phyloP scores from a whole-genome alignment of 2,113 vertebrate genomes.

The Channa maculata region DNA sequence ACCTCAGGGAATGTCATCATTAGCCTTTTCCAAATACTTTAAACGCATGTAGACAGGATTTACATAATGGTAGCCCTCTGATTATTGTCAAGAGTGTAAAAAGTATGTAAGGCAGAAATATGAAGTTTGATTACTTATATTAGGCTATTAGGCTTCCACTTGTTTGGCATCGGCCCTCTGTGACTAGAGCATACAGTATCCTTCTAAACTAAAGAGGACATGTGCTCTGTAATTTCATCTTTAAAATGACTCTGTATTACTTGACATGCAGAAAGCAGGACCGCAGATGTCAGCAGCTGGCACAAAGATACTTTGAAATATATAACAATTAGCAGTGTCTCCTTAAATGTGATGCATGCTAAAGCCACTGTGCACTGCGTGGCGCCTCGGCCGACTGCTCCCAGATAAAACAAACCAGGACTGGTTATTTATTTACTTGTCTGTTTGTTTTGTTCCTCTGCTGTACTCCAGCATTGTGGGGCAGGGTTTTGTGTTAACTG shows the following conservation, averaged over 20 bases:
- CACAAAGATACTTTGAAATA: slow-evolving; percentile 15
- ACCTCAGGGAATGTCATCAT: slow-evolving; percentile 42
- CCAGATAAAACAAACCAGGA: slow-evolving; percentile 47
- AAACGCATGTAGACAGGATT: slow-evolving; percentile 48
- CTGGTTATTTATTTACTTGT: slow-evolving; percentile 53
- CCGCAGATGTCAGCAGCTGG: slow-evolving; percentile 19
- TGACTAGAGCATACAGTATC: not conserved
- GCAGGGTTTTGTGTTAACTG: slow-evolving; percentile 24
- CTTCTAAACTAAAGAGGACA: not conserved
- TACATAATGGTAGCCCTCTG: slow-evolving; percentile 28
- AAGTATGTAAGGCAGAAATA: slow-evolving; percentile 10
- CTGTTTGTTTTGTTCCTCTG: slow-evolving; percentile 46
- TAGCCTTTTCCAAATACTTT: slow-evolving; percentile 40
- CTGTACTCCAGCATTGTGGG: slow-evolving; percentile 12
- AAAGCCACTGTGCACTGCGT: slow-evolving; percentile 25
- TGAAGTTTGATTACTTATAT: slow-evolving; percentile 15
- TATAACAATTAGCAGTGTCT: slow-evolving; percentile 33
- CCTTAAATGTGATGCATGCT: slow-evolving; percentile 24
- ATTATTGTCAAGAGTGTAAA: slow-evolving; percentile 17
- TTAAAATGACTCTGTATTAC: not conserved
- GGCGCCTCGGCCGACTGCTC: slow-evolving; percentile 24
- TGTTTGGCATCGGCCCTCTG: not conserved
- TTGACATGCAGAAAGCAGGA: slow-evolving; percentile 2
- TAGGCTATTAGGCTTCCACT: not conserved
- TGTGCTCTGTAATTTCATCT: not conserved